Evolutionary conservation across 2,113 vertebrate genomes (phyloP).

Genomic region (Barbus barbus): DNA sequence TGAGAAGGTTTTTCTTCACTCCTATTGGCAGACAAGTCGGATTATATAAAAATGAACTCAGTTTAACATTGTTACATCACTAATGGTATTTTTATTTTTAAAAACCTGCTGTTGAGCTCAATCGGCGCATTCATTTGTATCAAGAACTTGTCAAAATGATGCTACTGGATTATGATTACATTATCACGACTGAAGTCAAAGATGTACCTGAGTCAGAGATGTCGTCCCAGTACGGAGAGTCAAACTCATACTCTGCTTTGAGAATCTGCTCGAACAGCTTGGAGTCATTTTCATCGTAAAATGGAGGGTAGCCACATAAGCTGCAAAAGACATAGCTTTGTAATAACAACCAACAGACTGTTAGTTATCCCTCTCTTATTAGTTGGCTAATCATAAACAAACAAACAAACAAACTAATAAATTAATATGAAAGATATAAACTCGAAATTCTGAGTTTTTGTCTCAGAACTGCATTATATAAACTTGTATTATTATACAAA

Average conservation of each 20-base stretch:
- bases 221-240: conserved; percentile 98
- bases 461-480: too few species aligned
- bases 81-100: neutral
- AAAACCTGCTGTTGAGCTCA: neutral
- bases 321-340: conserved; percentile 65
- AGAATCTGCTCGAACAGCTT: conserved; percentile 98
- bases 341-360: neutral
- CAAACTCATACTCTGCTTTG: conserved; percentile 95
- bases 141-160: neutral
- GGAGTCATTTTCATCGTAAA: conserved; percentile 96
- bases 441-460: too few species aligned
- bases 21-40: neutral
- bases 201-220: conserved; percentile 96
- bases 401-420: neutral
- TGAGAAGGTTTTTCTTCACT: neutral
- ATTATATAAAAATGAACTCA: neutral
- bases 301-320: conserved; percentile 95
- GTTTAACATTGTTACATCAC: neutral
- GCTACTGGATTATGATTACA: too few species aligned
- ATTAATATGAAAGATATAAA: too few species aligned
- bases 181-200: too few species aligned
- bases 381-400: neutral
- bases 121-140: neutral
- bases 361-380: neutral
- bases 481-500: too few species aligned